Base-by-base conservation (phyloP, 2,797 vertebrate genomes). In the Zalophus californianus region DNA sequence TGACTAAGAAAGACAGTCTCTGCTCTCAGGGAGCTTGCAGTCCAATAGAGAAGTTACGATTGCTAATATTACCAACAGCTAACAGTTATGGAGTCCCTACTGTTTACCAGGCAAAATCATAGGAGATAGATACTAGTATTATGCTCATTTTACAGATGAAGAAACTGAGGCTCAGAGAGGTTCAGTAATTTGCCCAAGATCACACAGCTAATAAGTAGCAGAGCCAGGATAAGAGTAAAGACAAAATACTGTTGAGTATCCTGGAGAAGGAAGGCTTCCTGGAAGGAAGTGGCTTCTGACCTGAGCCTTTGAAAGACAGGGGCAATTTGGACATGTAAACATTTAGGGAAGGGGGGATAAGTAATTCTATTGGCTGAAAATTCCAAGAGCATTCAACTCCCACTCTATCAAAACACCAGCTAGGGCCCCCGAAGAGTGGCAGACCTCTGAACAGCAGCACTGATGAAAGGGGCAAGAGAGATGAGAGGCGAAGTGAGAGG, bases 161-260 rank as follows among this genome's bases (percentile, higher is more conserved):
- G 91, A 97, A 56, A 77, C 4, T 35, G 38, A 94, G 79, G 75
- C 72, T 62, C 88, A 66, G 41, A 80, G 50, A 94, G 58, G 5
- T 62, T 90, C 68, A 13, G n/a, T 54, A 58, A 79, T 21, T 66
- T 62, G 4, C 3, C 52, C 86, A 66, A 41, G 12, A n/a, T 82
- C 79, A 83, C 64, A 90, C 29, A 60, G 32, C 62, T 38, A 66
- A n/a, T n/a, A 64, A 85, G 82, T 2, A 79, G 35, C 25, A 92
- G 50, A 84, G 52, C 14, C n/a, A 32, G 21, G 27, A 32, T 56
- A 73, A 82, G 14, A 80, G 62, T 32, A 64, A 91, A 96, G 48
- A 72, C 68, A 70, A 95, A 79, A 86, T 50, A 80, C 15, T 18
- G 0, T 38, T 38, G 56, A 62, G 32, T 44, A 64, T 87, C 66